A percentile compares a stretch with the other conserved stretches of the same genome.
These are phyloP conservation scores for Sus cebifrons DNA, from an alignment of 2,797 vertebrate genomes.

Conservation along the genomic window DNA sequence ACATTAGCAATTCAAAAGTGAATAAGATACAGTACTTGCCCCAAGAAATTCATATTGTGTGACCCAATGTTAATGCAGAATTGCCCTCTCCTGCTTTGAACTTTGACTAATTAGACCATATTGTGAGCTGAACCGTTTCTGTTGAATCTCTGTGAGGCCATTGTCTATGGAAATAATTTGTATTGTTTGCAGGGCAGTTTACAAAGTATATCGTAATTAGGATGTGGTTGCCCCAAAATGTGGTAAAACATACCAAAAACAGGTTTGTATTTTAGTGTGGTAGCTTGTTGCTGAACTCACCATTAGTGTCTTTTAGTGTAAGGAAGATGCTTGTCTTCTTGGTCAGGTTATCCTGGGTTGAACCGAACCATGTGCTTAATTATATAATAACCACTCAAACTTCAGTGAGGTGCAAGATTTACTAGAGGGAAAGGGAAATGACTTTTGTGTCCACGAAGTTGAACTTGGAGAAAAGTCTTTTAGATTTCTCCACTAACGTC, in stretches of 20 bases:
- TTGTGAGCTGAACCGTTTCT: conserved; percentile 47
- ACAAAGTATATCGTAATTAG: conserved; percentile 12
- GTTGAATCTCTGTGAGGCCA: conserved; percentile 22
- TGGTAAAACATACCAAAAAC: conserved; percentile 48
- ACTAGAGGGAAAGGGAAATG: neutral
- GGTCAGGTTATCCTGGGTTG: conserved; percentile 34
- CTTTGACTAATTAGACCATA: neutral
- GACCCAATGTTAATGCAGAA: conserved; percentile 22
- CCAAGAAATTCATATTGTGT: conserved; percentile 10
- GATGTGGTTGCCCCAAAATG: neutral
- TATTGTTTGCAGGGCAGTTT: conserved; percentile 23
- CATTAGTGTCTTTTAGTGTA: conserved; percentile 64
- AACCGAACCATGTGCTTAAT: conserved; percentile 16
- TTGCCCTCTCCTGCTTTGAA: neutral
- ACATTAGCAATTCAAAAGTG: conserved; percentile 49
- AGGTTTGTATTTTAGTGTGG: conserved; percentile 63
- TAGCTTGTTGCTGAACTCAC: conserved; percentile 33
- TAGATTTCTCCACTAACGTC: conserved; percentile 61
- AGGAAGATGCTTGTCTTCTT: conserved; percentile 51
- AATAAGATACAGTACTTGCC: neutral
- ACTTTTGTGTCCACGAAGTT: conserved; percentile 37
- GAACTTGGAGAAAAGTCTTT: conserved; percentile 62
- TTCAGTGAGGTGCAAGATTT: conserved; percentile 5
- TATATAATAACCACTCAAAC: neutral
- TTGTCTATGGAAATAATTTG: conserved; percentile 20